Base-by-base conservation (phyloP, 2,888 invertebrate genomes). In the Campopleginae sp. region DNA sequence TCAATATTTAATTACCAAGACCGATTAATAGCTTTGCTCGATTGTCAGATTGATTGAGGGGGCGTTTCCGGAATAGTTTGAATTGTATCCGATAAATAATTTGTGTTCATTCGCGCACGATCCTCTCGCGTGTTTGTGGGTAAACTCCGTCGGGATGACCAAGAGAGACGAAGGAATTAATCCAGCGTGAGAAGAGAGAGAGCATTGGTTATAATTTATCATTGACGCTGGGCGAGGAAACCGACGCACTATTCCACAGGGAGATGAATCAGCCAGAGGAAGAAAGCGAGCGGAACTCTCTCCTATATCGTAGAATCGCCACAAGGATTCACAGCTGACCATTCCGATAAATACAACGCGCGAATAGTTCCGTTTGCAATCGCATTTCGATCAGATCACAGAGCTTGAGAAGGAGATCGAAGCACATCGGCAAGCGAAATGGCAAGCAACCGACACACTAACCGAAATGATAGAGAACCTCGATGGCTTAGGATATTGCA, bases 341-440 rank as follows among this genome's bases (percentile, higher is more conserved):
- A 58, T 58, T 58, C 27, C 27, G 58, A 27, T 58, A 27, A 27
- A 51, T 51, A 58, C 14, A 58, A 27, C 27, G 14, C 27, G 27
- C 58, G 5, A 27, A 27, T 58, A 58, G 58, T 58, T 58, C 58
- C 58, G 58, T 58, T 58, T 58, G 58, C 27, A 58, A 58, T 58
- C 23, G 58, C 27, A 27, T 27, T 58, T 58, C 58, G 33, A 66
- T 66, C 33, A 17, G 38, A 54, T 54, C 54, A 54, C 54, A 54
- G 54, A 23, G 54, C 23, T 23, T 54, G 54, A 23, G 54, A 23
- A 58, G 23, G 23, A 54, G 54, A 54, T 33, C 33, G 5, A n/a
- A 54, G 23, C 54, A 54, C 19, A 51, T 51, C 23, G 51, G 51
- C 7, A 8, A 19, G 54, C 23, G 54, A 12, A 19, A 54, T 51